phyloP scores from a whole-genome alignment of 2,888 invertebrate species.

The Lasioglossum vierecki region DNA sequence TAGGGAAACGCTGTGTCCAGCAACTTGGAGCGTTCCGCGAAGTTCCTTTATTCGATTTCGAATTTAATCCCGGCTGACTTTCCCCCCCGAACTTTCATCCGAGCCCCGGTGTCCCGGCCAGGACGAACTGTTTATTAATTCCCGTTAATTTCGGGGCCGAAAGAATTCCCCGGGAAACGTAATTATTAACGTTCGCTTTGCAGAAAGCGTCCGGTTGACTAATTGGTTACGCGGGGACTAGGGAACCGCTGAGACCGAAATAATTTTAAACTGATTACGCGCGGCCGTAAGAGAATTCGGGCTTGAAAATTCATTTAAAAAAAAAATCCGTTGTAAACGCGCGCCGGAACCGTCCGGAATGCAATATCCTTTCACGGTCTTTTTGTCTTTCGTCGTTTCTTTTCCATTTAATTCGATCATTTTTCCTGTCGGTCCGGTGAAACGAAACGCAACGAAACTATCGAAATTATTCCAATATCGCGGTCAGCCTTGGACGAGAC shows the following conservation, averaged over 20 bases:
- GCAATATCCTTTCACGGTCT: slow-evolving; percentile 21
- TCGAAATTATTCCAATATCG: slow-evolving; percentile 42
- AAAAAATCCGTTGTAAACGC: slow-evolving; percentile 5
- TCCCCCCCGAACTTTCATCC: background rate
- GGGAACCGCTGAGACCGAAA: slow-evolving; percentile 5
- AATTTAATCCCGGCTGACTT: slow-evolving; percentile 24
- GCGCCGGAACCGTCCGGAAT: background rate
- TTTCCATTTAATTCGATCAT: background rate
- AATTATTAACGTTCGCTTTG: slow-evolving; percentile 26
- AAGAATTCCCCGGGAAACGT: slow-evolving; percentile 17
- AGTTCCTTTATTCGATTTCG: slow-evolving; percentile 30
- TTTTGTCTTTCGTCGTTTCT: background rate
- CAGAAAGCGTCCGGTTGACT: slow-evolving; percentile 34
- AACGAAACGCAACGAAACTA: background rate
- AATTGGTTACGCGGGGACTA: slow-evolving; percentile 28
- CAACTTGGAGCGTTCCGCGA: background rate
- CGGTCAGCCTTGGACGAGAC: background rate
- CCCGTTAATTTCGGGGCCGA: slow-evolving; percentile 19
- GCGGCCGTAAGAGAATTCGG: slow-evolving; percentile 8
- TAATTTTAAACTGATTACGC: slow-evolving; percentile 47
- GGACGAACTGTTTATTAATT: slow-evolving; percentile 30
- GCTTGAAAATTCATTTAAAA: slow-evolving; percentile 1
- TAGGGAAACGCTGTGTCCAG: background rate
- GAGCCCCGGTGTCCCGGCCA: background rate
- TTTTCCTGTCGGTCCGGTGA: slow-evolving; percentile 7